Evolutionary conservation across 2,113 vertebrate species (phyloP), one percentile per base, ranked within the genome.

Genomic region (Microtus pennsylvanicus): DNA sequence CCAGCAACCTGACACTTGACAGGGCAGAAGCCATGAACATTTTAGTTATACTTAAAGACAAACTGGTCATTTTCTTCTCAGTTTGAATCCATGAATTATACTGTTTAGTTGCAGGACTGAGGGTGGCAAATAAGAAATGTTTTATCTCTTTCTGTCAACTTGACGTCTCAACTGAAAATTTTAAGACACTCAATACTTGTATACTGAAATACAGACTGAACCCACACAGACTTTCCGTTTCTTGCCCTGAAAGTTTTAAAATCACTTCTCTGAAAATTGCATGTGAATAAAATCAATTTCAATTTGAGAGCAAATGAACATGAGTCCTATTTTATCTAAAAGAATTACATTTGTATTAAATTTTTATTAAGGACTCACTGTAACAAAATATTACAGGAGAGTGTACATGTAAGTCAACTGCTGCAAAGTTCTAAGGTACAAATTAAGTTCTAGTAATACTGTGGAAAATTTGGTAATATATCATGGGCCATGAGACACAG

Each of bases 1-100:
- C 95, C 98, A 98, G 97, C 70, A 98, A 94, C 89, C 81, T 98
- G 91, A 61, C 69, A 95, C 80, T 98, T 98, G 96, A 96, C 96
- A 97, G 75, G 78, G 28, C 42, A 95, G 26, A 96, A 93, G 80
- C 69, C 86, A 97, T 92, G 85, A 94, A 28, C 82, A 96, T 90
- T 94, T 97, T 83, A 85, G 93, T 95, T 96, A 97, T 91, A 96
- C 96, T 97, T 97, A 97, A 97, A 98, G 94, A 87, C 78, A 96
- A 78, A 97, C 90, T 97, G 97, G 96, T 96, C 96, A 97, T 96
- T 98, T 97, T 93, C 21, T 83, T 4, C 0, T n/a, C 88, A 80
- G 80, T 96, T 92, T 97, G 52, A 93, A 97, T 96, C 70, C 92
- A 97, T 93, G 33, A 97, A 80, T 96, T 97, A 95, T 94, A 95